A percentile compares a stretch with the other conserved stretches of the same genome.
phyloP scores from a whole-genome alignment of 2,113 vertebrate genomes.

The Motacilla tschutschensis region DNA sequence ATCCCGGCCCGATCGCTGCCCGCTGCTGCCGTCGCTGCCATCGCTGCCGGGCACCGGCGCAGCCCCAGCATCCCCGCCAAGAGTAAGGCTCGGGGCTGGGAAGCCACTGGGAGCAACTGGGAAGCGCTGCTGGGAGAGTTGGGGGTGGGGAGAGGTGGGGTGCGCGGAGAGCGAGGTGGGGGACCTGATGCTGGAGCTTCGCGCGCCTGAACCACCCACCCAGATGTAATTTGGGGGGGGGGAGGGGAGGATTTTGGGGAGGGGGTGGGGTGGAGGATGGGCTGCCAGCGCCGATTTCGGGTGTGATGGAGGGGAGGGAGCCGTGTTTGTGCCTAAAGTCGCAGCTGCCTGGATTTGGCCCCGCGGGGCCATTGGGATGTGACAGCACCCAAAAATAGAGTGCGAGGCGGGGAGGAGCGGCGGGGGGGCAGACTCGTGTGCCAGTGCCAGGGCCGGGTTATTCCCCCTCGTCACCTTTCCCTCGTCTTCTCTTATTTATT shows the following conservation, averaged over 20 bases:
- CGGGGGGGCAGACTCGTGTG: not conserved
- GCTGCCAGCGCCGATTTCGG: not conserved
- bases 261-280: not conserved
- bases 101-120: not conserved
- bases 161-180: too few relatives aligned
- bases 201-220: too few relatives aligned
- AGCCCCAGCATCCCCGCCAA: slow-evolving; percentile 12
- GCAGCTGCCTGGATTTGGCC: slow-evolving; percentile 30
- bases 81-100: slow-evolving; percentile 32
- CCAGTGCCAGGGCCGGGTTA: not conserved
- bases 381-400: slow-evolving; percentile 47
- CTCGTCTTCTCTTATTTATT: not conserved
- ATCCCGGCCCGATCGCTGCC: not conserved
- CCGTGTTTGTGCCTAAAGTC: slow-evolving; percentile 11
- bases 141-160: too few relatives aligned
- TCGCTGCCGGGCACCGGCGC: not conserved
- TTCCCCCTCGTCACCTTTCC: not conserved
- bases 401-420: not conserved
- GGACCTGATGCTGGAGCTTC: too few relatives aligned
- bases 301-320: not conserved
- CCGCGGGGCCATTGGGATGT: not conserved
- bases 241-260: not conserved
- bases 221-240: too few relatives aligned
- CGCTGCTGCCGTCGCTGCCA: not conserved
- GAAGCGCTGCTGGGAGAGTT: too few relatives aligned